A percentile compares a stretch with the other conserved stretches of the same genome.
Evolutionary conservation across 2,888 invertebrate species (phyloP).

Genomic region (Cryptus armator): DNA sequence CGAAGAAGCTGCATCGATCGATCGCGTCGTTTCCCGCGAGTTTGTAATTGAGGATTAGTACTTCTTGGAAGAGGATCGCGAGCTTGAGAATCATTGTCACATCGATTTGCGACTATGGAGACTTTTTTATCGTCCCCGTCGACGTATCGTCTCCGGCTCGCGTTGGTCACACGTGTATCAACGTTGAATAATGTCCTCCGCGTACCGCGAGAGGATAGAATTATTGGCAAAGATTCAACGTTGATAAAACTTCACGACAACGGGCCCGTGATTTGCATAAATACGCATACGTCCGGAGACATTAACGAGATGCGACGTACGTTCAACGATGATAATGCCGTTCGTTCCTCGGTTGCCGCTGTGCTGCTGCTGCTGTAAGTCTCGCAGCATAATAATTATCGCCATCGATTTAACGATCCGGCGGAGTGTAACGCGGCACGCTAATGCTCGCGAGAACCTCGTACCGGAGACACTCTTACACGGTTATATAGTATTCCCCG

Average conservation of each 20-base stretch:
- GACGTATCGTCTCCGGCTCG: conserved; percentile 36
- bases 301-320: conserved; percentile 68
- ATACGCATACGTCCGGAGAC: conserved; percentile 59
- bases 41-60: conserved; percentile 51
- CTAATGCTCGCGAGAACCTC: conserved; percentile 53
- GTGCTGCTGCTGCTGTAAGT: conserved; percentile 59
- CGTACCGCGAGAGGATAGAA: conserved; percentile 62
- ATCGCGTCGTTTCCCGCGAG: not conserved
- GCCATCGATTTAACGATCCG: conserved; percentile 64
- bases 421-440: conserved; percentile 57
- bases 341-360: conserved; percentile 44
- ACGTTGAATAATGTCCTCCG: conserved; percentile 54
- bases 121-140: conserved; percentile 3
- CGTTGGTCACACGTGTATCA: conserved; percentile 27
- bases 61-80: conserved; percentile 55
- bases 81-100: conserved; percentile 50
- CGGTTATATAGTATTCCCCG: not conserved
- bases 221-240: conserved; percentile 63
- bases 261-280: conserved; percentile 65
- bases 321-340: conserved; percentile 62
- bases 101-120: conserved; percentile 15
- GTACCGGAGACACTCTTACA: conserved; percentile 23
- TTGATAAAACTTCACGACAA: conserved; percentile 60
- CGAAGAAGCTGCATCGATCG: not conserved
- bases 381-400: conserved; percentile 69